phyloP scores from a whole-genome alignment of 2,888 invertebrate species.

The Laspeyria flexula region DNA sequence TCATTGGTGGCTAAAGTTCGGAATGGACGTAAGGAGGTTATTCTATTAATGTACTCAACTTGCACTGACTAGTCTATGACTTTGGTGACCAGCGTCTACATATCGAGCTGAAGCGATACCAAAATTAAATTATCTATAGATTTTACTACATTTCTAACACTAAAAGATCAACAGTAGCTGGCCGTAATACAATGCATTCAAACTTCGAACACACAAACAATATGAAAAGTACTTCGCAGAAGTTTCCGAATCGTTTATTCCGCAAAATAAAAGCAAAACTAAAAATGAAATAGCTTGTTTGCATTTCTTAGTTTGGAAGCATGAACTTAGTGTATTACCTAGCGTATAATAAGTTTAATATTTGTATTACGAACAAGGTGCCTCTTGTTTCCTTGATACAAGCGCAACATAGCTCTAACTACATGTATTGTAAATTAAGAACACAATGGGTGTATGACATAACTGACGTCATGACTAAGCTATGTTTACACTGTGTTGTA shows the following conservation, averaged over 20 bases:
- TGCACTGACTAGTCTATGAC: background rate
- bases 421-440: background rate
- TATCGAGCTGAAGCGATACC: too few relatives aligned
- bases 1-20: background rate
- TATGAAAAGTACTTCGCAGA: background rate
- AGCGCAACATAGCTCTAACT: background rate
- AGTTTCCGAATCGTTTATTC: background rate
- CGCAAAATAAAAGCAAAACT: constrained; percentile 2
- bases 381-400: background rate
- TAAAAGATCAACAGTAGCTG: too few relatives aligned
- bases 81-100: too few relatives aligned
- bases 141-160: too few relatives aligned
- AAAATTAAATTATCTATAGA: too few relatives aligned
- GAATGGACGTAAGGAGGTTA: background rate
- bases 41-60: background rate
- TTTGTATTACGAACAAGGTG: too few relatives aligned
- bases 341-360: too few relatives aligned
- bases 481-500: background rate
- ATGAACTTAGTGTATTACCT: background rate
- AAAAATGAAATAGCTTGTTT: constrained; percentile 3
- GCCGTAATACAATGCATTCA: background rate
- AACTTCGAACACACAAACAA: background rate
- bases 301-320: background rate
- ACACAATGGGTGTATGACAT: background rate
- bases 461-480: background rate